Base-by-base conservation (phyloP, 2,888 invertebrate species). In the Sycophila texana region DNA sequence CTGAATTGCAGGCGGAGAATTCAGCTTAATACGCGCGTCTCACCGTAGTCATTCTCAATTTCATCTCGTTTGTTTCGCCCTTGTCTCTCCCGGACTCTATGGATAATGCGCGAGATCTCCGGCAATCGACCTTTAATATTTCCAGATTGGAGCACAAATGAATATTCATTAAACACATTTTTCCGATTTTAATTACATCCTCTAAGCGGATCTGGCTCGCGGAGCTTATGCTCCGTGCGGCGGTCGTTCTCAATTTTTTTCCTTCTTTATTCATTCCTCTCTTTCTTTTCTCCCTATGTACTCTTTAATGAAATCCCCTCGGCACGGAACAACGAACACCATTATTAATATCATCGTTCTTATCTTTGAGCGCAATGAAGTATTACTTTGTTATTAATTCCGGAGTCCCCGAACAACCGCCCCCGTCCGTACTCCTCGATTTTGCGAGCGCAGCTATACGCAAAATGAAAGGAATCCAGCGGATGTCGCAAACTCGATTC, bases 161-260 rank as follows among this genome's bases (percentile, higher is more conserved):
- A 89, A 89, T 88, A 89, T 89, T 89, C 89, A 88, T 88, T 87
- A 87, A 88, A 88, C 86, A 88, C 87, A 87, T 88, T 88, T 88
- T 88, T 89, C 86, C 87, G 86, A 88, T 88, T 89, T 89, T 89
- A 89, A 89, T 89, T 89, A 89, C 89, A 88, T 88, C 86, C 86
- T 86, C 84, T 89, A 89, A 89, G 89, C 88, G 88, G 89, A 89
- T 89, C 87, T 86, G 82, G 81, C 70, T 85, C 80, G 82, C 79
- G 82, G 5, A 82, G 84, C 85, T 87, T 85, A 85, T 85, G 84
- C 83, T 84, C 83, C 86, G 81, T n/a, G n/a, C n/a, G n/a, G n/a
- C 77, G 53, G 53, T 68, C 60, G 16, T 74, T 76, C 67, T 70
- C 79, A 72, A 81, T 81, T 77, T 83, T 82, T 39, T 39, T 7